phyloP scores from a whole-genome alignment of 2,113 vertebrate genomes.

The Albula goreensis region DNA sequence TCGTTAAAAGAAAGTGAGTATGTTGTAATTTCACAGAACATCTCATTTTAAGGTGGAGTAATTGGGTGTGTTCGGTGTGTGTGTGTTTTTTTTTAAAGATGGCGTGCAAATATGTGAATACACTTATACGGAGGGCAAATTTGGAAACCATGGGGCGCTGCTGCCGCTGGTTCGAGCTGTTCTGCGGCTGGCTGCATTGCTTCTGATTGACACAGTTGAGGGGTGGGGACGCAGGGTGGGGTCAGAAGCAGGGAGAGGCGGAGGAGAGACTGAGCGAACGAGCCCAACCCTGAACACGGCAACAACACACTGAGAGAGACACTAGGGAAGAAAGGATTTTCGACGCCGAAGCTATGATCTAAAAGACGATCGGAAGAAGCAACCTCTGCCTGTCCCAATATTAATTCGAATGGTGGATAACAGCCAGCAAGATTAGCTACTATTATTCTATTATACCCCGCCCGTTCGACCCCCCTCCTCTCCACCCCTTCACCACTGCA shows the following conservation, averaged over 20 bases:
- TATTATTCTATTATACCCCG: slow-evolving; percentile 61
- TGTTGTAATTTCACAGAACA: not conserved
- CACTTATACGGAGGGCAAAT: slow-evolving; percentile 27
- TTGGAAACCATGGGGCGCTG: slow-evolving; percentile 23
- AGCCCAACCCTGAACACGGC: slow-evolving; percentile 76
- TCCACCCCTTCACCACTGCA: slow-evolving; percentile 64
- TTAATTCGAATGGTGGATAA: slow-evolving; percentile 43
- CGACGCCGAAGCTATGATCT: slow-evolving; percentile 72
- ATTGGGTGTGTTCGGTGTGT: not conserved
- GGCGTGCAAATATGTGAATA: slow-evolving; percentile 16
- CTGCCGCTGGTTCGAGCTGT: slow-evolving; percentile 42
- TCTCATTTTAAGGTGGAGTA: slow-evolving; percentile 11
- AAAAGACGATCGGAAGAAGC: slow-evolving; percentile 43
- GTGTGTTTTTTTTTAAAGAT: slow-evolving; percentile 1
- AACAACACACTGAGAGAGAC: slow-evolving; percentile 67
- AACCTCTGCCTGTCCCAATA: slow-evolving; percentile 31
- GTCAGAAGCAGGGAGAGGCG: slow-evolving; percentile 79
- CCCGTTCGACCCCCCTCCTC: slow-evolving; percentile 62
- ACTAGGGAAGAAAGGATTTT: slow-evolving; percentile 52
- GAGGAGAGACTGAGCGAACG: slow-evolving; percentile 75
- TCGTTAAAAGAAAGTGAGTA: slow-evolving; percentile 15
- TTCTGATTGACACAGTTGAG: slow-evolving; percentile 71
- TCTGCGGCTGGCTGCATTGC: slow-evolving; percentile 53
- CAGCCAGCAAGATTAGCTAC: slow-evolving; percentile 40
- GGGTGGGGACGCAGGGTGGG: slow-evolving; percentile 83